Conservation (phyloP, 2,888 invertebrate genomes). For the Eupithecia tripunctaria region DNA sequence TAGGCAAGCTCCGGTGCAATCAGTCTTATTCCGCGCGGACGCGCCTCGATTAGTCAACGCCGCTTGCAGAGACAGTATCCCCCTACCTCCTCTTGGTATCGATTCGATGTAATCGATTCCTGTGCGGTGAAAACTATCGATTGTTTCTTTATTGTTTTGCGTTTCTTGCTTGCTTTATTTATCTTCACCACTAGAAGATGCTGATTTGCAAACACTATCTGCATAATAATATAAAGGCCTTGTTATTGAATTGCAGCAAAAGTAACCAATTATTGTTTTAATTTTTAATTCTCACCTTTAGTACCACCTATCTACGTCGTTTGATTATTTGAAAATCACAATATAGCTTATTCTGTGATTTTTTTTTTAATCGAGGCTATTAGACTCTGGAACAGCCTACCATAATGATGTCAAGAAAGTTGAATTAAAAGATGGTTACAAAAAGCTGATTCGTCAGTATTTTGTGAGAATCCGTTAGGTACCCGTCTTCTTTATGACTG, state of each 20-base stretch:
- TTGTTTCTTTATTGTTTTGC: constrained; percentile 56
- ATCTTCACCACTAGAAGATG: neutral
- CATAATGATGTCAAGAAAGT: no score
- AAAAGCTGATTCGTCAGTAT: no score
- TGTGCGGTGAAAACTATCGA: constrained; percentile 69
- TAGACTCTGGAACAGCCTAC: no score
- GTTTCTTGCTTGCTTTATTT: neutral
- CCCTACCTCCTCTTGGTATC: constrained; percentile 74
- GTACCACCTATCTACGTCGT: no score
- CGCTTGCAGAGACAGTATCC: constrained; percentile 80
- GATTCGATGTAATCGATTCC: constrained; percentile 80
- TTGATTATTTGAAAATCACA: no score
- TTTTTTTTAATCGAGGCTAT: no score
- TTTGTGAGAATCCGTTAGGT: no score
- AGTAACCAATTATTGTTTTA: no score
- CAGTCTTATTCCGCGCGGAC: constrained; percentile 84
- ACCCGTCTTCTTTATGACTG: no score
- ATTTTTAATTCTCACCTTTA: no score
- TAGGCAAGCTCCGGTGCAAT: constrained; percentile 79
- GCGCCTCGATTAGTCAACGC: constrained; percentile 83
- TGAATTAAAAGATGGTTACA: no score
- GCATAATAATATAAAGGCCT: neutral
- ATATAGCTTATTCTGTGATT: no score
- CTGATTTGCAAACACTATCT: neutral
- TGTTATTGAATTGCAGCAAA: neutral